Base-by-base conservation (phyloP, 2,888 invertebrate species). In the Anticlea derivata region DNA sequence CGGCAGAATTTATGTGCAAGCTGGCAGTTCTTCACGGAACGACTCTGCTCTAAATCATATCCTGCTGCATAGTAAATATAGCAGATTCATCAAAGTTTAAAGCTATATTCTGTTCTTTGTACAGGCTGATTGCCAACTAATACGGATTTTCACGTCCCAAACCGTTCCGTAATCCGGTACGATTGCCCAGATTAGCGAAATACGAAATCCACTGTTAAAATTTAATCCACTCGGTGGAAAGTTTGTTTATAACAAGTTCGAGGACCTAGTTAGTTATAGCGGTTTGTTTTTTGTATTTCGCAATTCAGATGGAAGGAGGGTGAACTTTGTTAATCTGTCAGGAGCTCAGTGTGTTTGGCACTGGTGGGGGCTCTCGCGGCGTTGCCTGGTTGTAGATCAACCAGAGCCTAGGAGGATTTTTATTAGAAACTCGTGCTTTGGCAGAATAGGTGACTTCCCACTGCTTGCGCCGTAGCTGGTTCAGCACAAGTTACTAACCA, bases 291-390 rank as follows among this genome's bases (percentile, higher is more conserved):
- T 35, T 26, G 27, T 43, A 26, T 34, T 34, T 30, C 8, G 11
- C 22, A 11, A 48, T 23, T 44, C 44, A 39, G 37, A 39, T 27
- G 41, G 17, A 35, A 29, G n/a, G 13, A 22, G 20, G 7, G 12
- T n/a, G 4, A 44, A 44, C 40, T 44, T 50, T 39, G 44, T 38
- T 38, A 50, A 50, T 44, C 29, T 50, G 29, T 39, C 33, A 35
- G 43, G 12, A 11, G 24, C 31, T 24, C 11, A 24, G 43, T 23
- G 10, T 23, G 24, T 7, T 24, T 3, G 24, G 23, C 11, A 24
- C 13, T 7, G 7, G 23, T 23, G 4, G 23, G 23, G 7, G 7
- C 23, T n/a, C n/a, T n/a, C n/a, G n/a, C n/a, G n/a, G n/a, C n/a
- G n/a, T n/a, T n/a, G n/a, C n/a, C n/a, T n/a, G n/a, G n/a, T n/a